Percentiles rank a stretch among this genome's conserved stretches.
Evolutionary conservation across 2,113 vertebrate species (phyloP).

Genomic region (Callospermophilus lateralis): DNA sequence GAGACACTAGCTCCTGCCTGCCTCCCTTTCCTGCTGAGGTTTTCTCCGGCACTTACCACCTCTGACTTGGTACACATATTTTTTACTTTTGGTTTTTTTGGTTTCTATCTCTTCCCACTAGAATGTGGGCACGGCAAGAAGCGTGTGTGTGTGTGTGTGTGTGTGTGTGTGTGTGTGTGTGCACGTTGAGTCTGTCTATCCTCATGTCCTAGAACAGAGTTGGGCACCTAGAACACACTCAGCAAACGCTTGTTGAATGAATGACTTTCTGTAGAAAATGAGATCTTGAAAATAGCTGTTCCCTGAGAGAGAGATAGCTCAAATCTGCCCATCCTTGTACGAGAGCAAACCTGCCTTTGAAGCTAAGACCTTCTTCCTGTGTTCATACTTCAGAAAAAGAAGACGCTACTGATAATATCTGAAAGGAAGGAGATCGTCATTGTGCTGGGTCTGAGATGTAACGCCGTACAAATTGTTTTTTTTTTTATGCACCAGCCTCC

Average conservation of each 20-base stretch:
- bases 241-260: neutral
- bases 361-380: constrained; percentile 71
- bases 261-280: constrained; percentile 50
- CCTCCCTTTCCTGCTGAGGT: neutral
- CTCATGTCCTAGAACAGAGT: neutral
- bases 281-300: constrained; percentile 39
- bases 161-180: too few species aligned
- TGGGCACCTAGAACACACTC: neutral
- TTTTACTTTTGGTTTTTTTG: neutral
- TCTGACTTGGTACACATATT: neutral
- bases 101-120: neutral
- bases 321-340: neutral
- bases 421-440: constrained; percentile 50
- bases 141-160: too few species aligned
- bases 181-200: neutral
- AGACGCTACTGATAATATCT: constrained; percentile 66
- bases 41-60: neutral
- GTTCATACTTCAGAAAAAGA: constrained; percentile 60
- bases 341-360: constrained; percentile 36
- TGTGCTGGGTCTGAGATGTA: neutral
- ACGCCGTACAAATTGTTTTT: neutral
- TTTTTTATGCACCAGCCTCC: neutral
- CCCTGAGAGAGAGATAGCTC: constrained; percentile 21
- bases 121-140: neutral
- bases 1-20: accelerated